Percentiles rank a stretch among this genome's conserved stretches.
phyloP scores from a whole-genome alignment of 2,888 invertebrate genomes.

The Smittia aterrima region DNA sequence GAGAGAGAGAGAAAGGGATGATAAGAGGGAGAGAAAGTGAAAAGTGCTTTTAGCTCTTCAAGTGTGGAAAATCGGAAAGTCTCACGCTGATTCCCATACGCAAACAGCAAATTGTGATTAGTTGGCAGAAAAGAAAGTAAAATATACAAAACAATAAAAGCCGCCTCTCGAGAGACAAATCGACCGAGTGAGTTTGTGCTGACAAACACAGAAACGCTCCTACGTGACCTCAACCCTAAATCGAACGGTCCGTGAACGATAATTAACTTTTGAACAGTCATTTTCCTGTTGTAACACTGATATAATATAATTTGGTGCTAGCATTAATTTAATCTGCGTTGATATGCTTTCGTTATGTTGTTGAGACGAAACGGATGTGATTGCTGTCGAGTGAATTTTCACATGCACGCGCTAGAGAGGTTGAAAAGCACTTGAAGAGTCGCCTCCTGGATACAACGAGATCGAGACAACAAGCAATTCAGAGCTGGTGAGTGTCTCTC shows the following conservation, averaged over 20 bases:
- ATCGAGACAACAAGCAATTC: neutral
- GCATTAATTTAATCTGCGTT: conserved; percentile 13
- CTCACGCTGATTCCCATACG: conserved; percentile 1
- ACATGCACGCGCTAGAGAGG: neutral
- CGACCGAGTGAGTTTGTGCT: neutral
- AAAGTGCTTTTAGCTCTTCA: neutral
- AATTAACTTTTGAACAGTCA: conserved; percentile 32
- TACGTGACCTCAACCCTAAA: neutral
- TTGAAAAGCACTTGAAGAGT: neutral
- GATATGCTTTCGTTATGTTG: conserved; percentile 1
- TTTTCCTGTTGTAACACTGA: conserved; percentile 27
- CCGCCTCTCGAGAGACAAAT: neutral
- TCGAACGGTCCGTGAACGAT: neutral
- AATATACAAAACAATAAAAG: conserved; percentile 12
- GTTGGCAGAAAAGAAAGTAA: conserved; percentile 13
- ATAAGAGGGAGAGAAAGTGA: no score
- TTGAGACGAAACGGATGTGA: neutral
- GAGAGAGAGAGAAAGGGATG: no score
- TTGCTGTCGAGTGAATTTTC: neutral
- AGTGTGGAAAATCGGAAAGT: neutral
- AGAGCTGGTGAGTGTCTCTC: conserved; percentile 21
- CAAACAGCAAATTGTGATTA: conserved; percentile 37
- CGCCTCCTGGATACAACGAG: neutral
- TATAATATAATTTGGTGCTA: conserved; percentile 7
- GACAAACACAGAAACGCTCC: conserved; percentile 10